phyloP scores from a whole-genome alignment of 2,113 vertebrate genomes.

The Marcusenius ussheri region DNA sequence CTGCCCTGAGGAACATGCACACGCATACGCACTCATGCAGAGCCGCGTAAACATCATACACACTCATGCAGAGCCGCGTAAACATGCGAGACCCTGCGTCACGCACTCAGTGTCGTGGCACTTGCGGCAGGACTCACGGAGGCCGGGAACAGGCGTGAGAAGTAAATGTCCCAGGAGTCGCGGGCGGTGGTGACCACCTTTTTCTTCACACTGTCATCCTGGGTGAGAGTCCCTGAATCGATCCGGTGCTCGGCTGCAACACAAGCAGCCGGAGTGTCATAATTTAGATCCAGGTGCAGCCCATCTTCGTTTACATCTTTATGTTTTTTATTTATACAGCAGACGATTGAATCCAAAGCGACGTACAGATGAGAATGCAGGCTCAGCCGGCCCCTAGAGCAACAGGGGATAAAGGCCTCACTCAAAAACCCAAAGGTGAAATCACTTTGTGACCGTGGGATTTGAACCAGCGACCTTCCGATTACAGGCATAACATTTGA shows the following conservation, averaged over 20 bases:
- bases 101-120: background rate
- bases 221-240: slow-evolving; percentile 66
- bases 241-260: slow-evolving; percentile 72
- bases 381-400: background rate
- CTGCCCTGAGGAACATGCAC: slow-evolving; percentile 68
- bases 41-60: background rate
- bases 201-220: slow-evolving; percentile 78
- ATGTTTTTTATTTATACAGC: background rate
- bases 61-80: background rate
- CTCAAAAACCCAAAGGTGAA: background rate
- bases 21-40: background rate
- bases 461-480: background rate
- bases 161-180: slow-evolving; percentile 85
- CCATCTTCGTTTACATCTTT: background rate
- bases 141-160: slow-evolving; percentile 90
- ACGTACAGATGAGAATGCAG: background rate
- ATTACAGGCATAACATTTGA: slow-evolving; percentile 23
- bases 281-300: slow-evolving; percentile 17
- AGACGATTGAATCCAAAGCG: background rate
- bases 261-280: slow-evolving; percentile 29
- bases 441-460: background rate
- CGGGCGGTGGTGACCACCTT: slow-evolving; percentile 66
- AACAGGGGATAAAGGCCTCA: background rate
- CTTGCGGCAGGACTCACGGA: slow-evolving; percentile 62
- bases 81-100: background rate